Base-by-base conservation (phyloP, 2,797 vertebrate genomes). In the Anableps anableps region DNA sequence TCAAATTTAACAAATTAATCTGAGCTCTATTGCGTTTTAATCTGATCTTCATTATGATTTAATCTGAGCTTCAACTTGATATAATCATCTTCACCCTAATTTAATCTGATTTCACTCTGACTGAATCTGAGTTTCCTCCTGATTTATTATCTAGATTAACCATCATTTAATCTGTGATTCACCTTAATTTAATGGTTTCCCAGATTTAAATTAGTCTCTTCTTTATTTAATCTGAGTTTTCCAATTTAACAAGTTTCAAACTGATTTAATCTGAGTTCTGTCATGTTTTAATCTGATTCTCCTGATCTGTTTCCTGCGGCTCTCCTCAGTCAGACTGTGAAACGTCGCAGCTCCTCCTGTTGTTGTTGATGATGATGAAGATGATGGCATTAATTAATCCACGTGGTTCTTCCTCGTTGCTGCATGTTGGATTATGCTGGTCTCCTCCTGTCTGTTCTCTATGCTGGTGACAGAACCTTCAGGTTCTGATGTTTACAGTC, bases 351-450 rank as follows among this genome's bases (percentile, higher is more conserved):
- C 31, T 36, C 80, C 62, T 77, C 66, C 36, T 58, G 3, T 58
- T 58, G 26, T 23, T 53, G 5, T 45, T 53, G 71, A 48, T 48
- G 72, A 72, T 68, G 79, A 81, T 43, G 80, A 86, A 72, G 80
- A 80, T 55, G 77, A 80, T 80, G 82, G 83, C 34, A 3, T 62
- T 34, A 60, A 31, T 31, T 6, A 62, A 62, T 34, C 31, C 6
- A 34, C 31, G 29, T 86, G 85, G 90, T 91, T 90, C 88, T 92
- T 94, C 88, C 86, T 91, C 74, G 87, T 92, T 87, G 92, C 92
- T 94, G 95, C 95, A 95, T 94, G 94, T 94, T 86, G 92, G 90
- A 92, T 88, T 90, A 92, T 91, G 86, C 89, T 82, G 80, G 75
- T 86, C 74, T 89, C 85, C 80, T 48, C 38, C 75, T 85, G 87